These are phyloP conservation scores for Tricholauxania praeusta DNA, from an alignment of 2,888 invertebrate genomes.

Conservation along the genomic window DNA sequence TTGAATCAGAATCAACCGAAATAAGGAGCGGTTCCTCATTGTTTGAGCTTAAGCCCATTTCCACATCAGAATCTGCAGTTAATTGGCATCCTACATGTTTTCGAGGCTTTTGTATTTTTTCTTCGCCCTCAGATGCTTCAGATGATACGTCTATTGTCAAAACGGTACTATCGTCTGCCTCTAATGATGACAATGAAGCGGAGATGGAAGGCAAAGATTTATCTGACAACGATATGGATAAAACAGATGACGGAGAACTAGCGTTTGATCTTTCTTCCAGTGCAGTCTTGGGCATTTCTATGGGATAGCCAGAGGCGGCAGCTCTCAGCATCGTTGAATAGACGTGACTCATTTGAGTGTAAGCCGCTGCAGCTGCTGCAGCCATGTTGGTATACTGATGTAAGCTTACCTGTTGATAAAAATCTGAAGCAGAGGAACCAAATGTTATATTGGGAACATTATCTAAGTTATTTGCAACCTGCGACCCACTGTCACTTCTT, in stretches of 20 bases:
- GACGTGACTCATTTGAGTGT: constrained; percentile 46
- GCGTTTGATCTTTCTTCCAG: constrained; percentile 19
- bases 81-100: neutral
- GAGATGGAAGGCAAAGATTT: constrained; percentile 36
- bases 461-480: no score
- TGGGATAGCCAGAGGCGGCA: neutral
- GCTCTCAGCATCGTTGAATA: constrained; percentile 35
- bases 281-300: constrained; percentile 14
- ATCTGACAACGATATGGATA: constrained; percentile 43
- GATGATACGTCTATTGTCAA: constrained; percentile 55
- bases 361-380: constrained; percentile 50
- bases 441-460: no score
- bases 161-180: constrained; percentile 47
- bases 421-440: constrained; percentile 24
- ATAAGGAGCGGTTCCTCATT: neutral
- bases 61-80: neutral
- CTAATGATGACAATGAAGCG: constrained; percentile 38
- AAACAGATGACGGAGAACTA: constrained; percentile 28
- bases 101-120: neutral
- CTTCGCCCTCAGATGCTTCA: constrained; percentile 1
- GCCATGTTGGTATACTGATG: constrained; percentile 26
- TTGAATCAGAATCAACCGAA: neutral
- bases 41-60: constrained; percentile 2
- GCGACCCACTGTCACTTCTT: neutral
- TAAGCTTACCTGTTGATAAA: constrained; percentile 35